Evolutionary conservation across 1,140 invertebrate species (phyloP), one percentile per base, ranked within the genome.

Genomic region (Agraylea sexmaculata): DNA sequence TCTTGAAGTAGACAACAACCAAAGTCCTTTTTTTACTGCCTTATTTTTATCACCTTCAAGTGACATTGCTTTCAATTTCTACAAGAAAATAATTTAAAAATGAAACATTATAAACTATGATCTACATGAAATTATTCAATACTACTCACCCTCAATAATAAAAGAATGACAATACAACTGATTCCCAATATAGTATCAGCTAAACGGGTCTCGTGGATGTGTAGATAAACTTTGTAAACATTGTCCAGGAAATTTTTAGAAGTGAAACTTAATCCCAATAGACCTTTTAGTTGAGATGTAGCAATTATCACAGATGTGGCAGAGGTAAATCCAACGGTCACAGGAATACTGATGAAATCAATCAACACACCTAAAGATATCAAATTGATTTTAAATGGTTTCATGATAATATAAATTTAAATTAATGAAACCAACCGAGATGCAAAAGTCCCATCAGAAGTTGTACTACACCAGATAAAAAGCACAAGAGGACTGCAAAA

Each of bases 301-400:
- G 84, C 83, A 31, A 95, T 94, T 32, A 91, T 92, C 5, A 95
- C 73, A 11, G 91, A 89, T 0, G 90, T 92, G 11, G 90, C 89
- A 15, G 87, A 89, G 0, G 89, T 93, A 54, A 94, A 95, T 0
- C 89, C 88, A 37, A 87, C 87, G 0, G 90, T 91, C 10, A 95
- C 90, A 3, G 91, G 88, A 30, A 86, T 76, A 0, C 90, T 92
- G 54, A 96, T 94, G 58, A 93, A 96, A 60, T 92, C 88, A 33
- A 95, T 83, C 13, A 95, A 68, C 45, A 95, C 90, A 50, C 91
- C 92, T 92, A 64, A 8, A 59, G 56, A 52, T 51, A 31, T 40
- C 41, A 40, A 11, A 43, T 30, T 19, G 15, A 17, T 18, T 29
- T 34, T 17, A 13, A 17, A 21, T n/a, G n/a, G n/a, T n/a, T n/a